These are phyloP conservation scores for Centropus unirufus DNA, from an alignment of 2,113 vertebrate species.

Conservation along the genomic window DNA sequence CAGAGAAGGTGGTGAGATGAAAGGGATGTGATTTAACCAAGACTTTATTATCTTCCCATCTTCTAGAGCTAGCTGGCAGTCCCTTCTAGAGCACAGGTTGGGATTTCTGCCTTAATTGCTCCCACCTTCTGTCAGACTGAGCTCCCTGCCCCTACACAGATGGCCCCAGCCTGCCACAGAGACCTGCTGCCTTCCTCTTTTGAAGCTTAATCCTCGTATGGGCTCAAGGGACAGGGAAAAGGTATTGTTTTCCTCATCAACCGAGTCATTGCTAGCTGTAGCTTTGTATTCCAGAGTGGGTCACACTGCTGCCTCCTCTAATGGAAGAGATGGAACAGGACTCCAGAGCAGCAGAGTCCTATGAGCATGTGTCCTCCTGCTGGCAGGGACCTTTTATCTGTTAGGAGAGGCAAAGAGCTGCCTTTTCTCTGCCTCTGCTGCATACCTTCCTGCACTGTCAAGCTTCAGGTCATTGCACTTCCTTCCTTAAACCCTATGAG, in stretches of 20 bases:
- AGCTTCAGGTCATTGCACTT: neutral
- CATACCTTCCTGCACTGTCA: neutral
- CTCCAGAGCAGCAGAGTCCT: neutral
- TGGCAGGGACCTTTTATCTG: neutral
- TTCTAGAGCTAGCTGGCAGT: neutral
- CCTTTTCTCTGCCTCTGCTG: neutral
- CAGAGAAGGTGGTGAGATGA: neutral
- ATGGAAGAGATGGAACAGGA: neutral
- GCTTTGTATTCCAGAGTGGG: neutral
- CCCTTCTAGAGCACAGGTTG: neutral
- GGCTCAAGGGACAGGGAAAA: neutral
- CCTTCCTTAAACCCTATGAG: neutral
- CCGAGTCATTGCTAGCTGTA: neutral
- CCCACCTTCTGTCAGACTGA: neutral
- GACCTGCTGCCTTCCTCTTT: neutral
- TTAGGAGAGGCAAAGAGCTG: neutral
- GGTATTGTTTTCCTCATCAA: neutral
- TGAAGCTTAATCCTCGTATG: neutral
- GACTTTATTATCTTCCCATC: neutral
- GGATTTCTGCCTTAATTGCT: neutral
- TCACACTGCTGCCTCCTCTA: neutral
- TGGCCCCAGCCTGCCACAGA: neutral
- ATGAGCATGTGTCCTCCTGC: fast-evolving
- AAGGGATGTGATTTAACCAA: neutral
- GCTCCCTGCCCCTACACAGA: neutral